A percentile compares a stretch with the other conserved stretches of the same genome.
Conservation (phyloP, 2,888 invertebrate species). For the Amiota minor region DNA sequence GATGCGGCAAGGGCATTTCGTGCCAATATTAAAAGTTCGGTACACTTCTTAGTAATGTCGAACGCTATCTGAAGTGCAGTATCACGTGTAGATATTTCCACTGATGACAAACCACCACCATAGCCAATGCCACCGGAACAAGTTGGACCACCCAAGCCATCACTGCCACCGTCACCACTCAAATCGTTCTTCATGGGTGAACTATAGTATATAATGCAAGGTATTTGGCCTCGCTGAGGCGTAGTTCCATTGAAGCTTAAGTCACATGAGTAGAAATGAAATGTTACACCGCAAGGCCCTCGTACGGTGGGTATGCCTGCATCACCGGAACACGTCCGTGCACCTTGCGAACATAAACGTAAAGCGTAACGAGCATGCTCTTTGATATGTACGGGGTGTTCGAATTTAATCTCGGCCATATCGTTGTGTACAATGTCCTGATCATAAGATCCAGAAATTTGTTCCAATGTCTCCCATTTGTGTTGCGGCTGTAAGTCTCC, state of each 20-base stretch:
- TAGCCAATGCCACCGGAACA: background rate
- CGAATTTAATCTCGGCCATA: conserved; percentile 91
- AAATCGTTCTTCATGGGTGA: conserved; percentile 70
- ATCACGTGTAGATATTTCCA: conserved; percentile 70
- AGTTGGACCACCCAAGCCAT: conserved; percentile 14
- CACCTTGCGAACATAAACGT: conserved; percentile 90
- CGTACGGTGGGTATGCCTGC: conserved; percentile 90
- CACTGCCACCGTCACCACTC: conserved; percentile 30
- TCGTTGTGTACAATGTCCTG: conserved; percentile 91
- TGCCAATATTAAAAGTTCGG: conserved; percentile 84
- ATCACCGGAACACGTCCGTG: conserved; percentile 95
- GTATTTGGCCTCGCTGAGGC: conserved; percentile 94
- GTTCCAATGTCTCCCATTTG: conserved; percentile 91
- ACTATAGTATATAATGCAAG: conserved; percentile 86
- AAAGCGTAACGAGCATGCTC: conserved; percentile 92
- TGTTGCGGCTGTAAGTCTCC: conserved; percentile 76
- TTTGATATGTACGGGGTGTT: conserved; percentile 89
- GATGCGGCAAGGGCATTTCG: conserved; percentile 79
- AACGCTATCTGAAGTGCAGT: conserved; percentile 83
- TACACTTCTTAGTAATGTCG: conserved; percentile 84
- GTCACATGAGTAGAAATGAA: conserved; percentile 92
- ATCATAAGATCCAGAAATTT: conserved; percentile 86
- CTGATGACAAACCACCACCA: conserved; percentile 46
- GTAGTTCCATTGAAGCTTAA: conserved; percentile 98
- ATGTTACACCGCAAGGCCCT: conserved; percentile 93